These are phyloP conservation scores for Tribolium castaneum DNA, from an alignment of 1,140 invertebrate species.

Conservation along the genomic window DNA sequence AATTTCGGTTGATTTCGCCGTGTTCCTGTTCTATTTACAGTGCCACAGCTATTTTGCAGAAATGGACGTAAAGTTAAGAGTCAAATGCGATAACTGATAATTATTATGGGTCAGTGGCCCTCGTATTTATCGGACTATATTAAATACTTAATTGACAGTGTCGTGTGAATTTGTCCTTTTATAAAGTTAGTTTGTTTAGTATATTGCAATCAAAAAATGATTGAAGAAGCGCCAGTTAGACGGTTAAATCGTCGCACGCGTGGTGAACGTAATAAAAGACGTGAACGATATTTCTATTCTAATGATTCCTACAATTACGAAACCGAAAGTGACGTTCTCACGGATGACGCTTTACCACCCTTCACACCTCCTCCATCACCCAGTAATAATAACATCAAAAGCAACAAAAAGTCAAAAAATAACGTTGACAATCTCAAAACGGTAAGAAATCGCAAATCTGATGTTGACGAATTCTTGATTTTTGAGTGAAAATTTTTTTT, in stretches of 20 bases:
- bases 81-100: slow-evolving; percentile 13
- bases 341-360: slow-evolving; percentile 37
- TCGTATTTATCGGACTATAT: slow-evolving; percentile 25
- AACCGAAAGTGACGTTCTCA: slow-evolving; percentile 38
- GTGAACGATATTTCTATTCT: slow-evolving; percentile 56
- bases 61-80: slow-evolving; percentile 24
- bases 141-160: slow-evolving; percentile 20
- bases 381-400: slow-evolving; percentile 34
- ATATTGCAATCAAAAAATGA: slow-evolving; percentile 39
- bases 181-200: neutral
- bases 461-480: too few relatives aligned
- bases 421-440: neutral
- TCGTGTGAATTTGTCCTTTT: slow-evolving; percentile 18
- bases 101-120: slow-evolving; percentile 36
- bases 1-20: too few relatives aligned
- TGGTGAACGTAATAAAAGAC: slow-evolving; percentile 57
- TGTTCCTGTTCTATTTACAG: neutral
- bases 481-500: too few relatives aligned
- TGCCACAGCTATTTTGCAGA: slow-evolving; percentile 4
- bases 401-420: slow-evolving; percentile 2
- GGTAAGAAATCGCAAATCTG: neutral
- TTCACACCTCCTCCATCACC: slow-evolving; percentile 7
- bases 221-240: slow-evolving; percentile 46
- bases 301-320: slow-evolving; percentile 46
- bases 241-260: slow-evolving; percentile 56